These are phyloP conservation scores for Acomys russatus DNA, from an alignment of 2,797 vertebrate species.

Conservation along the genomic window DNA sequence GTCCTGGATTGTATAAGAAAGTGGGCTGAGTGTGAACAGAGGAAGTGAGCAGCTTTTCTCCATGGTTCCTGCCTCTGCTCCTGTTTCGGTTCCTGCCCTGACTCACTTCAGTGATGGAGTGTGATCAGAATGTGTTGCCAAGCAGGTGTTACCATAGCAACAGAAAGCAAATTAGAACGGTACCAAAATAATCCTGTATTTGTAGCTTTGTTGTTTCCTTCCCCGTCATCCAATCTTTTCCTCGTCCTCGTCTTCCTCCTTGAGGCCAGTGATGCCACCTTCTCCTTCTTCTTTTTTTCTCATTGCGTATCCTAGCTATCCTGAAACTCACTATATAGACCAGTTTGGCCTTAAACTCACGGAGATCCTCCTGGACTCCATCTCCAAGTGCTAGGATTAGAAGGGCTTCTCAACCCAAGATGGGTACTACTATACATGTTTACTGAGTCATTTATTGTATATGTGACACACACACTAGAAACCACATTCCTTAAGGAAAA, in stretches of 20 bases:
- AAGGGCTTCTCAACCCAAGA: not conserved
- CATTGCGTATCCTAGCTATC: not conserved
- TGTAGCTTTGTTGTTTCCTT: not conserved
- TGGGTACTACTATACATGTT: not conserved
- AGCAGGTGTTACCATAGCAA: not conserved
- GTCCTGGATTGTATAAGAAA: not conserved
- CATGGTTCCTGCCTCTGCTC: not conserved
- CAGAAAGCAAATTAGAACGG: not conserved
- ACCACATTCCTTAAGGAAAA: not conserved
- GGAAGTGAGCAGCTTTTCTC: not conserved
- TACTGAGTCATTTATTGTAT: constrained; percentile 18
- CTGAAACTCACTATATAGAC: not conserved
- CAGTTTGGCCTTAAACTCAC: not conserved
- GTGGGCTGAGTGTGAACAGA: not conserved
- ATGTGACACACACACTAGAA: not conserved
- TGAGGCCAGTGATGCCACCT: not conserved
- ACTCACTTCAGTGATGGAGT: not conserved
- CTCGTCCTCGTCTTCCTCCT: not conserved
- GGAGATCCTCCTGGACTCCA: not conserved
- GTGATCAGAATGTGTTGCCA: not conserved
- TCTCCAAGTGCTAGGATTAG: not conserved
- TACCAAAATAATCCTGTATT: not conserved
- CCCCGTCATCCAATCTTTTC: rapidly evolving
- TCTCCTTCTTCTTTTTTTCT: not conserved
- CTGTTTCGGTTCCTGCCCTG: not conserved